A percentile compares a stretch with the other conserved stretches of the same genome.
These are phyloP conservation scores for Dasysyrphus tricinctus DNA, from an alignment of 2,888 invertebrate species.

Conservation along the genomic window DNA sequence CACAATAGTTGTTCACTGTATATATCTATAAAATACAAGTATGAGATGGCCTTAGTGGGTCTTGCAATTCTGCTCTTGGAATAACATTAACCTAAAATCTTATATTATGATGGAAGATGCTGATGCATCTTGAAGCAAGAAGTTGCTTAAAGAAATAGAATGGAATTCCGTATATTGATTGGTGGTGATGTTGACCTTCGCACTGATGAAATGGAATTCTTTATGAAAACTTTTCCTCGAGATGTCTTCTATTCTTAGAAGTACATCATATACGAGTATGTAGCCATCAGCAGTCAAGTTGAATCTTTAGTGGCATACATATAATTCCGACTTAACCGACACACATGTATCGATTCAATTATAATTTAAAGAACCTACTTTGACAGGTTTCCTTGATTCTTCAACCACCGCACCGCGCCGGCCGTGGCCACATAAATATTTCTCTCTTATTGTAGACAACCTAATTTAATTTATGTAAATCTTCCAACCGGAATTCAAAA, in stretches of 20 bases:
- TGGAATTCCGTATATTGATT: slow-evolving; percentile 36
- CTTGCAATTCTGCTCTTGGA: slow-evolving; percentile 59
- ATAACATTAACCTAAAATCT: slow-evolving; percentile 71
- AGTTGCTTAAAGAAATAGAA: slow-evolving; percentile 20
- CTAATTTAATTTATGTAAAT: slow-evolving; percentile 67
- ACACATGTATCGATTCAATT: not conserved
- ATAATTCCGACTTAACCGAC: slow-evolving; percentile 6
- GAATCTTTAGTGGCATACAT: slow-evolving; percentile 6
- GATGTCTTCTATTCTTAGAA: not conserved
- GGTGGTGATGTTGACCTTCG: slow-evolving; percentile 29
- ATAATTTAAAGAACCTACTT: slow-evolving; percentile 3
- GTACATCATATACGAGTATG: too few species aligned
- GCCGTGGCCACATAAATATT: slow-evolving; percentile 1
- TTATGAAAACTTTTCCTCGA: slow-evolving; percentile 8
- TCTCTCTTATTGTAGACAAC: not conserved
- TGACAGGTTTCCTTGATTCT: slow-evolving; percentile 23
- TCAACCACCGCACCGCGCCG: not conserved
- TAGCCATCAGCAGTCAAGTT: not conserved
- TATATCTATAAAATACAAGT: not conserved
- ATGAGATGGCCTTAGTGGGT: slow-evolving; percentile 35
- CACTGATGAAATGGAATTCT: slow-evolving; percentile 34
- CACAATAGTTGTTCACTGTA: slow-evolving; percentile 1
- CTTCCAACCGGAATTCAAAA: slow-evolving; percentile 64
- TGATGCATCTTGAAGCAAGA: slow-evolving; percentile 27
- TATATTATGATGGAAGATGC: slow-evolving; percentile 27